Evolutionary conservation across 2,888 invertebrate species (phyloP), one percentile per base, ranked within the genome.

Genomic region (Nasonovia ribisnigri): DNA sequence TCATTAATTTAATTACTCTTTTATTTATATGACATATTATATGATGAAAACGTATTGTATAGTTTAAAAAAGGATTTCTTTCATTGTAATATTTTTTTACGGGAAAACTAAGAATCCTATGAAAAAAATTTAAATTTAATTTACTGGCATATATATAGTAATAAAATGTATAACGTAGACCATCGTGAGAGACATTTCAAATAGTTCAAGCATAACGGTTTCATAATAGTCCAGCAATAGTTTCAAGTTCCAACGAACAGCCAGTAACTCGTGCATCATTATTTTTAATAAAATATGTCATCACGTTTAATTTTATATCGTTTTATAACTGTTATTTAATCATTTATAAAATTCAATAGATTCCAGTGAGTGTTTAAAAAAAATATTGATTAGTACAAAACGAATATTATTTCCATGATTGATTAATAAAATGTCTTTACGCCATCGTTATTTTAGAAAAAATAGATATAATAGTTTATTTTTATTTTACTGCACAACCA

Each of bases 181-280:
- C 16, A 92, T 51, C 26, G 36, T 88, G 57, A 91, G 43, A 91
- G 26, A 29, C 20, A 20, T 67, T 88, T 67, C 48, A 48, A 92
- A 88, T 88, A 67, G 42, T 92, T 51, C 48, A 88, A 67, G 42
- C 67, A 92, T 92, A 88, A 92, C 87, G 92, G 92, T 88, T 67
- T 67, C 20, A 4, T 92, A 60, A 60, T 92, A 92, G 60, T 67
- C 29, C 48, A 67, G 36, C 26, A 87, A 92, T 87, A 87, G 26
- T 42, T 48, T 88, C 42, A 46, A 88, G 26, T 48, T 42, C 67
- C 29, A 46, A 88, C 29, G 42, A 51, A 92, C 26, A 87, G 29
- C 46, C 29, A 36, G 48, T 48, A 77, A 77, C 84, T 92, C 46
- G 42, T 48, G 60, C 60, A 88, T 88, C 67, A 67, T 92, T 92